Base-by-base conservation (phyloP, 2,888 invertebrate species). In the Oligia strigilis region DNA sequence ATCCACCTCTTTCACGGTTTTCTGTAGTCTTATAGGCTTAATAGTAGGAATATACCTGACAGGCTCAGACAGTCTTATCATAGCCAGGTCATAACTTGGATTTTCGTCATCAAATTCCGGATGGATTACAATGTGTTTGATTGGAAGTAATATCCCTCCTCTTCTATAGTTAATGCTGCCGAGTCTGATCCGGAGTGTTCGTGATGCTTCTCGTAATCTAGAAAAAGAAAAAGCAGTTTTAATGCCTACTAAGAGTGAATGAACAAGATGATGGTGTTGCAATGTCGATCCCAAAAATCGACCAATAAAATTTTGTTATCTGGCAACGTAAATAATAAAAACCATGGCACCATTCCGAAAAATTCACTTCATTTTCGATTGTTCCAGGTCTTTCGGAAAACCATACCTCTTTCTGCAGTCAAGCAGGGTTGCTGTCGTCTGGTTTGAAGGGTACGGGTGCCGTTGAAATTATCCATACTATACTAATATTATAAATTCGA, bases 91-190 rank as follows among this genome's bases (percentile, higher is more conserved):
- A 77, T 87, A 96, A 62, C 90, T 87, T 1, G 96, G 96, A 40
- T 85, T 93, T 8, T 84, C 92, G 69, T 94, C 94, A 73, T 95
- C 93, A 81, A 95, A 97, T 75, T 89, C 86, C 0, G 96, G 96
- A 74, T 97, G 97, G 0, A 95, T 93, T 83, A 93, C 92, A 11
- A 96, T 86, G 46, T 90, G 88, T 81, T 96, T 96, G 4, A 96
- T 88, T 0, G 95, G 94, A 0, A 93, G 74, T 0, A 95, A 17
- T 0, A 81, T 65, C 0, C 96, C 96, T 0, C 95, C 96, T 86
- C 93, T 94, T 75, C 91, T 95, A 84, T 94, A 94, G 84, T 96
- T 96, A 2, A 93, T 92, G 62, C 96, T 96, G 6, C 96, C 97
- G 0, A 96, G 92, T 49, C 96, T 90, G 0, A 96, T 93, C 13